Evolutionary conservation across 2,797 vertebrate genomes (phyloP).

Genomic region (Ptychobarbus kaznakovi): DNA sequence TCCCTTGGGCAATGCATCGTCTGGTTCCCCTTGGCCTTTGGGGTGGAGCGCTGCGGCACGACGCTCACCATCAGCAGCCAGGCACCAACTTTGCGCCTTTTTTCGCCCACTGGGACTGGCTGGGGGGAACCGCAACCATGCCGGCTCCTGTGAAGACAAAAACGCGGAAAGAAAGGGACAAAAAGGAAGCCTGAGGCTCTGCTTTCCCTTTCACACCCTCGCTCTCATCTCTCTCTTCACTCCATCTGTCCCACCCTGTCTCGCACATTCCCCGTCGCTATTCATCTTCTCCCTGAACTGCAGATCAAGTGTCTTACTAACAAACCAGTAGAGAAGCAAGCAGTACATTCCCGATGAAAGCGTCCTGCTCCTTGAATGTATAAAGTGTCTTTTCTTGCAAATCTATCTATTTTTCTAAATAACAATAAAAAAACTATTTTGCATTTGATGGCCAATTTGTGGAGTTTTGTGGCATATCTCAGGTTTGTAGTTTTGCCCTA

Average conservation of each 20-base stretch:
- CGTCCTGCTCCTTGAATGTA: conserved; percentile 24
- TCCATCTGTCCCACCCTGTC: conserved; percentile 38
- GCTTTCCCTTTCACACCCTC: conserved; percentile 24
- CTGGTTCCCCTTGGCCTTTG: conserved; percentile 83
- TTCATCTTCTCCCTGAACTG: conserved; percentile 38
- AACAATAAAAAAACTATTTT: conserved; percentile 42
- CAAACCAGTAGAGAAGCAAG: conserved; percentile 28
- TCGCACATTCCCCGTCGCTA: conserved; percentile 23
- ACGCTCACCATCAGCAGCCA: conserved; percentile 80
- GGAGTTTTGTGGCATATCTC: conserved; percentile 48
- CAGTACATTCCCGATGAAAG: neutral
- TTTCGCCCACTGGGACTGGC: conserved; percentile 85
- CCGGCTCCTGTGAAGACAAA: conserved; percentile 37
- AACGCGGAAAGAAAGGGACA: conserved; percentile 21
- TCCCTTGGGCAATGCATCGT: conserved; percentile 82
- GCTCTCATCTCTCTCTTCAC: neutral
- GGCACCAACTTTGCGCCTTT: conserved; percentile 82
- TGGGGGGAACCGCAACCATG: conserved; percentile 72
- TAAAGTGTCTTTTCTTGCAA: conserved; percentile 51
- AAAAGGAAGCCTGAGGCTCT: conserved; percentile 63
- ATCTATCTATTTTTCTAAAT: conserved; percentile 58
- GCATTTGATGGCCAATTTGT: conserved; percentile 23
- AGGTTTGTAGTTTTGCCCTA: conserved; percentile 51
- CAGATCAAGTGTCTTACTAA: conserved; percentile 48
- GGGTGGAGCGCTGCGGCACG: conserved; percentile 80